Evolutionary conservation across 2,888 invertebrate species (phyloP), one percentile per base, ranked within the genome.

Genomic region (Drosophila neutralis): DNA sequence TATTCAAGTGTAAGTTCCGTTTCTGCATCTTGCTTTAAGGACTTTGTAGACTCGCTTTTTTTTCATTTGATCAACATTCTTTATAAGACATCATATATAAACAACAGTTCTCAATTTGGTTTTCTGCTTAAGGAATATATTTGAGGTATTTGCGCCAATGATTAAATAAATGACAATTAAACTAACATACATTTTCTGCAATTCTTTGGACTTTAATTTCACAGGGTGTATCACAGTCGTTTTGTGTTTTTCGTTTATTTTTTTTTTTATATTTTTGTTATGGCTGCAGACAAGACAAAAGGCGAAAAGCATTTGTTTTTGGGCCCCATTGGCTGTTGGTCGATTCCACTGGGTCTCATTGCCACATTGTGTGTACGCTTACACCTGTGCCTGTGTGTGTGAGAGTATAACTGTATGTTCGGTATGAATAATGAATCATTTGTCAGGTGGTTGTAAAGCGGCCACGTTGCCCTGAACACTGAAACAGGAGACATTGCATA

Each of bases 401-500:
- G 53, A 40, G 51, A 61, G 52, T 54, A 42, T 54, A 58, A 40
- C 33, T 62, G 40, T 62, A 21, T 74, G 60, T 56, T 72, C 61
- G 71, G 53, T 87, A 87, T 87, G 88, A 90, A 87, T 90, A 87
- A 87, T 90, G 86, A 90, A 87, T 88, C 89, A 87, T 90, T 90
- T 87, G 91, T 77, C 80, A 71, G 81, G 57, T 71, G 72, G 69
- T 83, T 80, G 61, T 77, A 53, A 58, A 51, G 69, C 60, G 45
- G 42, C 64, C 62, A 35, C 45, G 53, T 61, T 54, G 60, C 29
- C 56, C 38, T 68, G 24, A 42, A 67, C 69, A 67, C 73, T 63
- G 87, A 72, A 84, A 80, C 73, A 67, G 65, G 66, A 89, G 89
- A 77, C 82, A 76, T 36, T 80, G 83, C 77, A 87, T 66, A 67